A percentile compares a stretch with the other conserved stretches of the same genome.
phyloP scores from a whole-genome alignment of 2,888 invertebrate species.

The Merodon equestris region DNA sequence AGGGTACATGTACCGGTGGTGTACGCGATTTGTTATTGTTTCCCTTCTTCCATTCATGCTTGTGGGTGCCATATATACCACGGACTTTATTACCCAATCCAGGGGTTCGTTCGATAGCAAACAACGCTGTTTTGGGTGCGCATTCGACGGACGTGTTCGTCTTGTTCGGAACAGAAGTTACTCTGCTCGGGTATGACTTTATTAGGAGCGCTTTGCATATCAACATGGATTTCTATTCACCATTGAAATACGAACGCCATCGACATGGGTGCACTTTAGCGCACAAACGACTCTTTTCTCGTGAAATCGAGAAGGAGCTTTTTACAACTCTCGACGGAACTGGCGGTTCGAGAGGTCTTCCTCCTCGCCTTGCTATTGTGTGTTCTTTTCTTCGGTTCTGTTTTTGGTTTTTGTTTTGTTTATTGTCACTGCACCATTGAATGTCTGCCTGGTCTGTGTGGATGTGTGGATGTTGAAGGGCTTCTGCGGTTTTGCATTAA shows the following conservation, averaged over 20 bases:
- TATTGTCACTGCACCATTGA: constrained; percentile 20
- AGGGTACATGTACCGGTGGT: constrained; percentile 15
- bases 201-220: constrained; percentile 64
- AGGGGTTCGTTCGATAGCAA: constrained; percentile 4
- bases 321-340: constrained; percentile 3
- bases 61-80: constrained; percentile 41
- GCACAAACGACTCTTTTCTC: not conserved
- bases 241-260: constrained; percentile 30
- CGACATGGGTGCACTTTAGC: constrained; percentile 42
- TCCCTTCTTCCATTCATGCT: not conserved
- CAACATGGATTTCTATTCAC: constrained; percentile 41
- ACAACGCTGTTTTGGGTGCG: constrained; percentile 19
- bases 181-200: constrained; percentile 52
- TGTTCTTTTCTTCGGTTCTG: constrained; percentile 33
- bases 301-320: constrained; percentile 18
- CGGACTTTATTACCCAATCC: constrained; percentile 36
- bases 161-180: constrained; percentile 13
- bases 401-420: constrained; percentile 28
- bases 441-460: not conserved
- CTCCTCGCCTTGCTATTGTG: constrained; percentile 20
- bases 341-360: constrained; percentile 39
- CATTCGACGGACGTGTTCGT: constrained; percentile 47
- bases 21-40: constrained; percentile 40
- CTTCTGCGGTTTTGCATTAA: constrained; percentile 66
- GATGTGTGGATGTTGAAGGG: constrained; percentile 56